These are phyloP conservation scores for Oreochromis aureus DNA, from an alignment of 2,113 vertebrate genomes.

Conservation along the genomic window DNA sequence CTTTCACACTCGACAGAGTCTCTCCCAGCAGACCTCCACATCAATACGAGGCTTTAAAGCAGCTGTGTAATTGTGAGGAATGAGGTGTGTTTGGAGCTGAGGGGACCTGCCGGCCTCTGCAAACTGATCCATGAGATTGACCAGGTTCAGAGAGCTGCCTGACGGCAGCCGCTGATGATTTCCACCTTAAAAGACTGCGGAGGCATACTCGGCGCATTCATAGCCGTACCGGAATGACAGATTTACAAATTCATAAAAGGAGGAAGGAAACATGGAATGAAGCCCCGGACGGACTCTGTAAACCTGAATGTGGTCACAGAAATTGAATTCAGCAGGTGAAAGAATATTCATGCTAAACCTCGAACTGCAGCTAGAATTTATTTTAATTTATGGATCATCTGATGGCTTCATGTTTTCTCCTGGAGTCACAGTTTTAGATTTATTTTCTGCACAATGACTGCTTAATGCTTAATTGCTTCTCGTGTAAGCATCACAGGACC, in stretches of 20 bases:
- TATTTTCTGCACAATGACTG: neutral
- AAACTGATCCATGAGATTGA: neutral
- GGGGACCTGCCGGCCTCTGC: neutral
- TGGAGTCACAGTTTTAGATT: neutral
- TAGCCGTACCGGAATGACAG: neutral
- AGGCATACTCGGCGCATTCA: neutral
- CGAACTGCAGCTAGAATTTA: neutral
- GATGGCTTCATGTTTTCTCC: neutral
- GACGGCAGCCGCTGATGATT: neutral
- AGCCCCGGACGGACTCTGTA: neutral
- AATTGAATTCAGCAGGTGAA: neutral
- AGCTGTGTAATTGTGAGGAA: neutral
- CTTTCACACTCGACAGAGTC: neutral
- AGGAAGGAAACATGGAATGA: neutral
- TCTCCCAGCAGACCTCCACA: neutral
- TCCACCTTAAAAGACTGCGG: neutral
- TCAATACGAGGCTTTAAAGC: neutral
- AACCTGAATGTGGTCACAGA: neutral
- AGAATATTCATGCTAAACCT: neutral
- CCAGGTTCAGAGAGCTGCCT: neutral
- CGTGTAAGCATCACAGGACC: neutral
- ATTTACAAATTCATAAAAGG: neutral
- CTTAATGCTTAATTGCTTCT: neutral
- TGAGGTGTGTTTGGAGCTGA: neutral
- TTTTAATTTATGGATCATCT: neutral